Conservation (phyloP, 1,140 invertebrate species). For the Gerris buenoi region DNA sequence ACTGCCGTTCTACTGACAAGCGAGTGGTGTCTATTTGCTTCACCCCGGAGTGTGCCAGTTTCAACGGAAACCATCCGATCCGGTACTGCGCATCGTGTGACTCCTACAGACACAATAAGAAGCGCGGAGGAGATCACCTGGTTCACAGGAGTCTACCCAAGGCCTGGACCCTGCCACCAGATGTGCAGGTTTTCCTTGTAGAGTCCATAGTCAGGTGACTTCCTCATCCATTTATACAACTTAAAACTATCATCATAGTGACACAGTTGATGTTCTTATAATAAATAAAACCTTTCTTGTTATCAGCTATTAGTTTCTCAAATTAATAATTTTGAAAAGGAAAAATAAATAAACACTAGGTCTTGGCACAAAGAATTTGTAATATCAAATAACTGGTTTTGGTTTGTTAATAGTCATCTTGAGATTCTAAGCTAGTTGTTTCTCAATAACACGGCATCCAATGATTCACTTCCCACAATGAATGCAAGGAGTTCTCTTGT, state of each 20-base stretch:
- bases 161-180: conserved; percentile 73
- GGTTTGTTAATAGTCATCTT: too few relatives aligned
- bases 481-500: too few relatives aligned
- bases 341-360: too few relatives aligned
- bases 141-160: conserved; percentile 70
- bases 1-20: conserved; percentile 81
- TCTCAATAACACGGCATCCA: too few relatives aligned
- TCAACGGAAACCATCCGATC: conserved; percentile 89
- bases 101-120: conserved; percentile 71
- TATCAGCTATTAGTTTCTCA: too few relatives aligned
- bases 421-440: too few relatives aligned
- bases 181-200: conserved; percentile 84
- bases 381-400: too few relatives aligned
- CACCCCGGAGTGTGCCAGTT: conserved; percentile 87
- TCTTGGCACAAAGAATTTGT: too few relatives aligned
- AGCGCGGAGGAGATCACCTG: conserved; percentile 73
- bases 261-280: too few relatives aligned
- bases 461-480: too few relatives aligned
- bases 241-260: too few relatives aligned
- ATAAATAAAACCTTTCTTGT: not conserved
- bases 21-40: conserved; percentile 94
- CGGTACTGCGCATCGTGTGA: conserved; percentile 85
- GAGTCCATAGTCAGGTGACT: conserved; percentile 86
- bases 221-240: conserved; percentile 6
- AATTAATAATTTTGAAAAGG: too few relatives aligned